Conservation (phyloP, 2,113 vertebrate species). For the Phrynocephalus versicolor region DNA sequence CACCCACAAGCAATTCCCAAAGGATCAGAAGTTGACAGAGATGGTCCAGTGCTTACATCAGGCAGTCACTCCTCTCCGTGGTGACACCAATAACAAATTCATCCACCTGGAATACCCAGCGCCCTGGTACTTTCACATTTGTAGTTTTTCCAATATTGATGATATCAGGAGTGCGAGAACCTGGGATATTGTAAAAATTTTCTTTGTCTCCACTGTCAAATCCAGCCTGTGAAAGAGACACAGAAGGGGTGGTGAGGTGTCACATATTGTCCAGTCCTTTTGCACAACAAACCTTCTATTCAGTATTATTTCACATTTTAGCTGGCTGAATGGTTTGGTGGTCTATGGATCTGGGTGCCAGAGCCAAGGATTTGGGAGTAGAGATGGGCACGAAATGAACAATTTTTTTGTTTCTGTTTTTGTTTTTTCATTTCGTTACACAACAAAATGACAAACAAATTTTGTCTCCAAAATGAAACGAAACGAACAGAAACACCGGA, state of each 20-base stretch:
- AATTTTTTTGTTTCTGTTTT: too few relatives aligned
- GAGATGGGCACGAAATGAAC: too few relatives aligned
- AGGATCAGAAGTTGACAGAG: background rate
- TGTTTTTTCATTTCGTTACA: too few relatives aligned
- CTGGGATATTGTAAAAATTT: conserved; percentile 54
- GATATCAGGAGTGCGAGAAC: conserved; percentile 28
- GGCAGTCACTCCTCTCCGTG: background rate
- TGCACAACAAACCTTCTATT: background rate
- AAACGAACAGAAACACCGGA: too few relatives aligned
- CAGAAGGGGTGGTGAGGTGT: background rate
- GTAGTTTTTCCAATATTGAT: conserved; percentile 43
- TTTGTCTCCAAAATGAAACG: too few relatives aligned
- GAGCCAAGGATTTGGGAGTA: too few relatives aligned
- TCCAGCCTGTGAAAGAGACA: background rate
- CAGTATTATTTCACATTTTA: background rate
- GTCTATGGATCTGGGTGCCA: too few relatives aligned
- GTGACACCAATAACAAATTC: fast-evolving
- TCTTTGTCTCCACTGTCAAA: conserved; percentile 51
- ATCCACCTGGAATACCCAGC: conserved; percentile 50
- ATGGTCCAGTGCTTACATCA: background rate
- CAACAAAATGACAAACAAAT: too few relatives aligned
- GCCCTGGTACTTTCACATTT: background rate
- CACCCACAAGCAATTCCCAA: background rate
- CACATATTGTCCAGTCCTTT: background rate
- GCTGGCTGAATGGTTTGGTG: too few relatives aligned